Evolutionary conservation across 1,140 invertebrate species (phyloP).

Genomic region (Physella acuta): DNA sequence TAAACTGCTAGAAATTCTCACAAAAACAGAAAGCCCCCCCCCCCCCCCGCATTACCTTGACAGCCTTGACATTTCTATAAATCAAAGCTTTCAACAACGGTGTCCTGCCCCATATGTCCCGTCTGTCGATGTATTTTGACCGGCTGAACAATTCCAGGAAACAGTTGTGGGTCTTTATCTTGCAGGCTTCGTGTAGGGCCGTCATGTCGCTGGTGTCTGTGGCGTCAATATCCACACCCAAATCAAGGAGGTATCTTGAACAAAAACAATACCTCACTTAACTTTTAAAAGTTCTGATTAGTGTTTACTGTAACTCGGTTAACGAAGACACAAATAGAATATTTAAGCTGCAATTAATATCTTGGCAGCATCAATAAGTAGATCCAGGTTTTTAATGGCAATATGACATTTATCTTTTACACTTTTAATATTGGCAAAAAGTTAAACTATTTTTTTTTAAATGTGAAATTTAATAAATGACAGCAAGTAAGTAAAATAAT

Average conservation of each 20-base stretch:
- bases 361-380: background rate
- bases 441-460: background rate
- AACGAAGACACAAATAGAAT: background rate
- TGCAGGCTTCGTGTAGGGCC: conserved; percentile 17
- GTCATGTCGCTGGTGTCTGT: conserved; percentile 21
- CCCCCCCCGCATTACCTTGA: too few relatives aligned
- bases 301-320: background rate
- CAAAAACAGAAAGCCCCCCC: too few relatives aligned
- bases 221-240: conserved; percentile 10
- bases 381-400: background rate
- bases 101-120: conserved; percentile 23
- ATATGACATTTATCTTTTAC: too few relatives aligned
- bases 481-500: too few relatives aligned
- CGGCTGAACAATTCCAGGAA: background rate
- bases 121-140: conserved; percentile 12
- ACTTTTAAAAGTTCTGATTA: background rate
- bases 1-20: too few relatives aligned
- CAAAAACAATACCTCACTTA: background rate
- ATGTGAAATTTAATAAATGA: too few relatives aligned
- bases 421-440: background rate
- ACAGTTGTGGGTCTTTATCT: background rate
- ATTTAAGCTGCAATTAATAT: background rate
- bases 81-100: conserved; percentile 23
- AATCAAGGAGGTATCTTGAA: conserved; percentile 14
- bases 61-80: conserved; percentile 19